These are phyloP conservation scores for Scaptomyza graminum DNA, from an alignment of 1,140 invertebrate genomes.

Conservation along the genomic window DNA sequence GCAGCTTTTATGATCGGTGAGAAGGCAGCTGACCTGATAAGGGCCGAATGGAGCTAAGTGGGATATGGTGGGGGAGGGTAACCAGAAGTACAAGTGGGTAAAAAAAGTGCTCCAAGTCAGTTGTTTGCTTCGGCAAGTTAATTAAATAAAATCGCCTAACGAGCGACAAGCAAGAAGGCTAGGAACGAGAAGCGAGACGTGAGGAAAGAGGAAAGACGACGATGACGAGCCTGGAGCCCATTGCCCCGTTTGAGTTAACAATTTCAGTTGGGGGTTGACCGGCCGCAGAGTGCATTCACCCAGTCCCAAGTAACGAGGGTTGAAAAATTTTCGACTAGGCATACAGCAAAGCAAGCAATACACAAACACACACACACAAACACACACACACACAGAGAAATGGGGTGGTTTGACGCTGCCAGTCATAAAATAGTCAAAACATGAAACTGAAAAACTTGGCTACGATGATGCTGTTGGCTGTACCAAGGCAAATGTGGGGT, in stretches of 20 bases:
- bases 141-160: conserved; percentile 75
- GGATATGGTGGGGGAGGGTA: background rate
- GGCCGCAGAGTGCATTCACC: conserved; percentile 86
- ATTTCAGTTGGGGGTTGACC: conserved; percentile 26
- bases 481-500: conserved; percentile 21
- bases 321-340: conserved; percentile 58
- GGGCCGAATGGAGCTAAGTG: conserved; percentile 85
- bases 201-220: background rate
- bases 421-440: conserved; percentile 50
- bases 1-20: conserved; percentile 94
- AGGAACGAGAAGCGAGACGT: background rate
- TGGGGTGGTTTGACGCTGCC: conserved; percentile 48
- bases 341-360: conserved; percentile 30
- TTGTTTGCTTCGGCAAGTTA: conserved; percentile 58
- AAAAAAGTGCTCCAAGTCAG: conserved; percentile 12
- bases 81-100: background rate
- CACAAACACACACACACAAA: conserved; percentile 24
- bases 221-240: conserved; percentile 11
- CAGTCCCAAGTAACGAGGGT: conserved; percentile 61
- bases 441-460: conserved; percentile 38
- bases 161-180: background rate
- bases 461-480: conserved; percentile 42
- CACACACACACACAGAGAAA: conserved; percentile 34
- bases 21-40: conserved; percentile 93
- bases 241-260: background rate